phyloP scores from a whole-genome alignment of 2,797 vertebrate species.

The Sebastiscus albofasciatus region DNA sequence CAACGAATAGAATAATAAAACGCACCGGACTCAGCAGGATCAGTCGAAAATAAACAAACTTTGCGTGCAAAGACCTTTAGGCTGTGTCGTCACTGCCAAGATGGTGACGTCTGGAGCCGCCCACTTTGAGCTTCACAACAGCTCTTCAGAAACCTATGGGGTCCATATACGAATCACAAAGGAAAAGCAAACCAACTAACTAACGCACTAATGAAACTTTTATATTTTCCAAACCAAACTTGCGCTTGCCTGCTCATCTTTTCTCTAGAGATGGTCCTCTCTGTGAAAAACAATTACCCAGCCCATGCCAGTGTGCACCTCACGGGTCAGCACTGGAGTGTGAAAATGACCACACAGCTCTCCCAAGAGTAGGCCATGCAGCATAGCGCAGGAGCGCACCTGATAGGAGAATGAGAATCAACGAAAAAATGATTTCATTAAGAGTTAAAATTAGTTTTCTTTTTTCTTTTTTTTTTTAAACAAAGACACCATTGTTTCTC shows the following conservation, averaged over 20 bases:
- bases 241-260: constrained; percentile 23
- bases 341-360: constrained; percentile 31
- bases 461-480: not conserved
- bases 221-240: not conserved
- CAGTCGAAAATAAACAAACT: too few species aligned
- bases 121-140: too few species aligned
- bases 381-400: not conserved
- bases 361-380: constrained; percentile 16
- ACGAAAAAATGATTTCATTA: constrained; percentile 24
- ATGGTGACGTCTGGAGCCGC: fast-evolving
- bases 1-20: too few species aligned
- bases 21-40: too few species aligned
- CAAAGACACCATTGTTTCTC: constrained; percentile 49
- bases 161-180: too few species aligned
- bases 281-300: constrained; percentile 55
- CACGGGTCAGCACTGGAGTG: constrained; percentile 42
- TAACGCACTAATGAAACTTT: not conserved
- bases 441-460: not conserved
- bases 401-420: constrained; percentile 23
- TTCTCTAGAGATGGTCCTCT: constrained; percentile 16
- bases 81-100: too few species aligned
- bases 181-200: not conserved
- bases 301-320: constrained; percentile 7
- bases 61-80: too few species aligned
- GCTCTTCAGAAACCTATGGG: too few species aligned